Percentiles rank a stretch among this genome's conserved stretches.
phyloP scores from a whole-genome alignment of 2,113 vertebrate genomes.

The Synodontis membranacea region DNA sequence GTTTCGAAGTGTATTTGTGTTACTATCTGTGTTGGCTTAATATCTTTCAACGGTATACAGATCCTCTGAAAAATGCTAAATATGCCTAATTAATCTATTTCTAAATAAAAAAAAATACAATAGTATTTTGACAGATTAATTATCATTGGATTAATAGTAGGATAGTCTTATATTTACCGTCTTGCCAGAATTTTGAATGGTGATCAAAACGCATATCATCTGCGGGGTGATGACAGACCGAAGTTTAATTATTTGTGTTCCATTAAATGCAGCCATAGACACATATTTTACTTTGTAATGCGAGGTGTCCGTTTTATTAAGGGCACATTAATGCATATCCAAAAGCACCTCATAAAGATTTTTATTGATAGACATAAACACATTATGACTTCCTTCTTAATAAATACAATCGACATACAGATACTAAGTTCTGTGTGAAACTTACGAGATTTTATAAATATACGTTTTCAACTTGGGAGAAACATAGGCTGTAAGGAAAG shows the following conservation, averaged over 20 bases:
- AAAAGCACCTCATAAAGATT: slow-evolving; percentile 99
- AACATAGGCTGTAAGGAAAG: slow-evolving; percentile 62
- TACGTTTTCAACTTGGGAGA: slow-evolving; percentile 57
- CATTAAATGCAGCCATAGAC: slow-evolving; percentile 30
- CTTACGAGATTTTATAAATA: slow-evolving; percentile 57
- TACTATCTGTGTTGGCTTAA: background rate
- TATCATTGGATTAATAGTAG: background rate
- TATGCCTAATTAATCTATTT: background rate
- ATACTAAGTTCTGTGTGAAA: slow-evolving; percentile 57
- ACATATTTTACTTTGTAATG: slow-evolving; percentile 67
- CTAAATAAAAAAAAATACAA: slow-evolving; percentile 6
- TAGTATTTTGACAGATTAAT: slow-evolving; percentile 24
- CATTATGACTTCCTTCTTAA: slow-evolving; percentile 86
- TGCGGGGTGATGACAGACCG: background rate
- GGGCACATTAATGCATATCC: slow-evolving; percentile 94
- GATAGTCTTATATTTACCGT: background rate
- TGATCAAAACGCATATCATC: background rate
- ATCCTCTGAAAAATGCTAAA: background rate
- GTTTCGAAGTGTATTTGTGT: background rate
- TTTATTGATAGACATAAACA: slow-evolving; percentile 97
- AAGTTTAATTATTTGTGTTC: slow-evolving; percentile 1
- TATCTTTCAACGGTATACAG: background rate
- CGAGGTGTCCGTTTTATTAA: slow-evolving; percentile 89
- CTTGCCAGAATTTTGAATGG: background rate
- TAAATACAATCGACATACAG: slow-evolving; percentile 69